A percentile compares a stretch with the other conserved stretches of the same genome.
phyloP scores from a whole-genome alignment of 2,797 vertebrate genomes.

The Spheniscus humboldti region DNA sequence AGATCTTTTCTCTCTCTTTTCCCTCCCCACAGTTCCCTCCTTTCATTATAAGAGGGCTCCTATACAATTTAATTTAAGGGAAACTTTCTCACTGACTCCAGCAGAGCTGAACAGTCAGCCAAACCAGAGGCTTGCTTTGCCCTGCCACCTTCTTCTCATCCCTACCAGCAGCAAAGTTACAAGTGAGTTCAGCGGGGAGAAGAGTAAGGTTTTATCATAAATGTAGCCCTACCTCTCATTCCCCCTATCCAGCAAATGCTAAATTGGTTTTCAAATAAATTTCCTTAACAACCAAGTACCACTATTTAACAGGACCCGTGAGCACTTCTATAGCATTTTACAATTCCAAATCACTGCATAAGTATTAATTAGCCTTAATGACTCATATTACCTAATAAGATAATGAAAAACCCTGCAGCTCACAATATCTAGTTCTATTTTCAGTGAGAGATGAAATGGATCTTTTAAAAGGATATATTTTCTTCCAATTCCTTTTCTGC shows the following conservation, averaged over 20 bases:
- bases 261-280: conserved; percentile 21
- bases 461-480: conserved; percentile 8
- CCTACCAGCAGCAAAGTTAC: neutral
- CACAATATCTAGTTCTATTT: conserved; percentile 41
- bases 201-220: neutral
- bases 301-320: conserved; percentile 46
- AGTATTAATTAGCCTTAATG: conserved; percentile 63
- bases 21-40: neutral
- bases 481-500: neutral
- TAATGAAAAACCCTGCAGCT: conserved; percentile 60
- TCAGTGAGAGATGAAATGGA: conserved; percentile 35
- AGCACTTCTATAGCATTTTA: conserved; percentile 27
- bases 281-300: conserved; percentile 26
- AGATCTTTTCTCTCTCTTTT: neutral
- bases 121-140: neutral
- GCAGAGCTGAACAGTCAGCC: neutral
- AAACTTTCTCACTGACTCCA: neutral
- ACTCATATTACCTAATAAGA: conserved; percentile 57
- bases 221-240: neutral
- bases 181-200: neutral
- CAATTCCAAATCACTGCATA: conserved; percentile 16
- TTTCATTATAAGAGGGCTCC: neutral
- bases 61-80: neutral
- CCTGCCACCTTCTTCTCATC: neutral
- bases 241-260: neutral